These are phyloP conservation scores for Atta texana DNA, from an alignment of 1,140 invertebrate genomes.

Conservation along the genomic window DNA sequence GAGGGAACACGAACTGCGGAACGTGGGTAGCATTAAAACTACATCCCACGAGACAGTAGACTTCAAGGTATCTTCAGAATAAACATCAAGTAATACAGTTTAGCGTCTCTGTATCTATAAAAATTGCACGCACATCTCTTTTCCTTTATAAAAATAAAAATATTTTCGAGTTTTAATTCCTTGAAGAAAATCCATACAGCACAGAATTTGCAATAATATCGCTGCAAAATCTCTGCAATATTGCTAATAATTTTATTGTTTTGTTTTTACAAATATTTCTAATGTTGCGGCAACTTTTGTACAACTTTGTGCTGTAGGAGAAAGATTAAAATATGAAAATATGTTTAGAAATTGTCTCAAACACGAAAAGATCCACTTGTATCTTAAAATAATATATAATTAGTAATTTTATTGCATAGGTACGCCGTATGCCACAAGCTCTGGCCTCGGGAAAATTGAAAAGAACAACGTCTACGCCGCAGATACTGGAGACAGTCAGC, in stretches of 20 bases:
- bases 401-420: conserved; percentile 79
- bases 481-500: conserved; percentile 85
- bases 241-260: no score
- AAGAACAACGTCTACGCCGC: conserved; percentile 88
- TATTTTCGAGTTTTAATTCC: not conserved
- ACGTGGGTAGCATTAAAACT: conserved; percentile 85
- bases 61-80: conserved; percentile 77
- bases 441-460: conserved; percentile 86
- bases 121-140: not conserved
- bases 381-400: conserved; percentile 64
- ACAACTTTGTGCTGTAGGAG: not conserved
- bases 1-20: conserved; percentile 89
- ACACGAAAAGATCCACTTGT: not conserved
- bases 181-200: no score
- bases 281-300: no score
- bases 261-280: no score
- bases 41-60: conserved; percentile 81
- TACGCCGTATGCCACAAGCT: conserved; percentile 84
- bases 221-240: no score
- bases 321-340: not conserved
- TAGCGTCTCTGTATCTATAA: not conserved
- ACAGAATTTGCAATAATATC: no score
- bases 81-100: not conserved
- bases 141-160: not conserved
- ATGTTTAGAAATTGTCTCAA: not conserved